A percentile compares a stretch with the other conserved stretches of the same genome.
phyloP scores from a whole-genome alignment of 1,140 invertebrate species.

The Helicoverpa zea region DNA sequence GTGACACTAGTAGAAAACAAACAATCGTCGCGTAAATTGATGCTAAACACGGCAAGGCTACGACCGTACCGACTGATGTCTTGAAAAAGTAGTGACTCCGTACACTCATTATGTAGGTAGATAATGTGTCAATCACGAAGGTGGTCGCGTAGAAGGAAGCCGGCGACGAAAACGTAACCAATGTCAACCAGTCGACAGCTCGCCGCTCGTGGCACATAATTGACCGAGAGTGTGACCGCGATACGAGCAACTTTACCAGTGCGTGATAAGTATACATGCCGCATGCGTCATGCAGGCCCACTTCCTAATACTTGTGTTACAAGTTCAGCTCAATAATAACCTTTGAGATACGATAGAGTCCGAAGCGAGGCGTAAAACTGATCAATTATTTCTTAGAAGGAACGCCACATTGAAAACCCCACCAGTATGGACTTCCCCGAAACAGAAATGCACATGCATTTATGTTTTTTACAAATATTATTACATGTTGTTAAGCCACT shows the following conservation, averaged over 20 bases:
- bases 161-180: constrained; percentile 66
- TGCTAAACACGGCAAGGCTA: constrained; percentile 52
- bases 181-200: constrained; percentile 70
- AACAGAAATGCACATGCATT: background rate
- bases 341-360: background rate
- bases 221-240: constrained; percentile 59
- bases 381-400: background rate
- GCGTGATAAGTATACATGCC: constrained; percentile 40
- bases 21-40: constrained; percentile 50
- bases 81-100: constrained; percentile 54
- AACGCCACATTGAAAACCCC: constrained; percentile 1
- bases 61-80: constrained; percentile 50
- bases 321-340: constrained; percentile 42
- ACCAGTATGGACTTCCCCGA: constrained; percentile 10
- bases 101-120: constrained; percentile 47
- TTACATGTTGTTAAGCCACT: constrained; percentile 7
- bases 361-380: background rate
- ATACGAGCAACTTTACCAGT: constrained; percentile 48
- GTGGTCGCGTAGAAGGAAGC: constrained; percentile 68
- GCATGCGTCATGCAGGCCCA: constrained; percentile 50
- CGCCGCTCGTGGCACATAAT: constrained; percentile 62
- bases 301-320: constrained; percentile 42
- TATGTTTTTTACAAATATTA: background rate
- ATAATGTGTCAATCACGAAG: constrained; percentile 67
- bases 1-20: constrained; percentile 20